A percentile compares a stretch with the other conserved stretches of the same genome.
These are phyloP conservation scores for Polymixis lichenea DNA, from an alignment of 2,888 invertebrate genomes.

Conservation along the genomic window DNA sequence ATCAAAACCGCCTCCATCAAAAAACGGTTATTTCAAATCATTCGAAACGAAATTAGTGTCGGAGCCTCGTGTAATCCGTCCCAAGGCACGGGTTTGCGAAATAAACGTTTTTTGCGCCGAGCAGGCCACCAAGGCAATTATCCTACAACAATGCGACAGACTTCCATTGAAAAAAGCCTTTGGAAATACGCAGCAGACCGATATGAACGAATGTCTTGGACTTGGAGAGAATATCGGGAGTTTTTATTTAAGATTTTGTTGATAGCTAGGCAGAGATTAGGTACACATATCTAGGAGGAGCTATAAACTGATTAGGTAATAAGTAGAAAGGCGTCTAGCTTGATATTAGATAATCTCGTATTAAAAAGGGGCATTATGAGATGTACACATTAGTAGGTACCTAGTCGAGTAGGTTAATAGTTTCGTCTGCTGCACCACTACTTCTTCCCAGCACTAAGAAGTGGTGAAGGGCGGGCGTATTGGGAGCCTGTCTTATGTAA, in stretches of 20 bases:
- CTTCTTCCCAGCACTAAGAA: too few relatives aligned
- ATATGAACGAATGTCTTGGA: conserved; percentile 49
- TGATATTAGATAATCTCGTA: background rate
- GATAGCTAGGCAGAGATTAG: background rate
- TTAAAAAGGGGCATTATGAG: background rate
- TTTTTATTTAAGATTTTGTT: conserved; percentile 25
- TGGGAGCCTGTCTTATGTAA: too few relatives aligned
- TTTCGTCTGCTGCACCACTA: too few relatives aligned
- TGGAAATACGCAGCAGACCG: conserved; percentile 53
- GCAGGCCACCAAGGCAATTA: conserved; percentile 70
- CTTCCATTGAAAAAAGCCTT: conserved; percentile 65
- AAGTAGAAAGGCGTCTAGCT: background rate
- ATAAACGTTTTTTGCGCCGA: conserved; percentile 69
- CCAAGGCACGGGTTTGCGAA: conserved; percentile 71
- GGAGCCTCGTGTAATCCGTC: conserved; percentile 56
- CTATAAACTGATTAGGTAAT: background rate
- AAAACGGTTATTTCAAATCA: conserved; percentile 61
- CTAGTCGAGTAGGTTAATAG: too few relatives aligned
- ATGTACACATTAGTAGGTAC: background rate
- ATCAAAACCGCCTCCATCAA: conserved; percentile 40
- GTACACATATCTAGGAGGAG: background rate
- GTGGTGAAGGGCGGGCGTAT: too few relatives aligned
- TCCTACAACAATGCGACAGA: conserved; percentile 70
- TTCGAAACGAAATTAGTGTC: conserved; percentile 61
- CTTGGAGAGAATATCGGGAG: conserved; percentile 39